Conservation (phyloP, 2,888 invertebrate species). For the Agriopis leucophaearia region DNA sequence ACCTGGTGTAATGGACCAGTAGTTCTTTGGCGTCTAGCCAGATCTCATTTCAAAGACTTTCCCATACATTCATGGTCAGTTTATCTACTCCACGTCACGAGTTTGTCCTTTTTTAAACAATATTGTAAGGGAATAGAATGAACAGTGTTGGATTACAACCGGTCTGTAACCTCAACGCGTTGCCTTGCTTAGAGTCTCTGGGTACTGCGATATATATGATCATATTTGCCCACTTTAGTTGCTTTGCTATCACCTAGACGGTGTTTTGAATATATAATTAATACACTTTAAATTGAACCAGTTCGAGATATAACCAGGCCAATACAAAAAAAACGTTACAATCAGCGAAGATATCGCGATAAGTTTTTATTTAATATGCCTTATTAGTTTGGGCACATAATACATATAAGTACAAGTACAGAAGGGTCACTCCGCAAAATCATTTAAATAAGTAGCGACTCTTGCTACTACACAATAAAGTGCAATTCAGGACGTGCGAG, state of each 20-base stretch:
- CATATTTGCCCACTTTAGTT: neutral
- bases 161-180: conserved; percentile 37
- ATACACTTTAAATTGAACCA: no score
- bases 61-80: conserved; percentile 17
- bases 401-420: no score
- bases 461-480: no score
- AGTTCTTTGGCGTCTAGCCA: conserved; percentile 1
- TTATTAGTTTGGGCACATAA: no score
- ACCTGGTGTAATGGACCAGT: neutral
- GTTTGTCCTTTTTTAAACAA: conserved; percentile 19
- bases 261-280: neutral
- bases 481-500: no score
- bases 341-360: no score
- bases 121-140: conserved; percentile 32
- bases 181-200: conserved; percentile 9
- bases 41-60: conserved; percentile 11
- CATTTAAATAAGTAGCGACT: no score
- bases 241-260: neutral
- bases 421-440: no score
- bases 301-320: no score
- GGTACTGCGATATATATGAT: conserved; percentile 7
- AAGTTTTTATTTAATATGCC: no score
- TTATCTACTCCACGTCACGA: neutral
- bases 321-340: no score
- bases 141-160: conserved; percentile 43